Percentiles rank a stretch among this genome's conserved stretches.
Conservation (phyloP, 1,140 invertebrate genomes). For the Lethocerus indicus region DNA sequence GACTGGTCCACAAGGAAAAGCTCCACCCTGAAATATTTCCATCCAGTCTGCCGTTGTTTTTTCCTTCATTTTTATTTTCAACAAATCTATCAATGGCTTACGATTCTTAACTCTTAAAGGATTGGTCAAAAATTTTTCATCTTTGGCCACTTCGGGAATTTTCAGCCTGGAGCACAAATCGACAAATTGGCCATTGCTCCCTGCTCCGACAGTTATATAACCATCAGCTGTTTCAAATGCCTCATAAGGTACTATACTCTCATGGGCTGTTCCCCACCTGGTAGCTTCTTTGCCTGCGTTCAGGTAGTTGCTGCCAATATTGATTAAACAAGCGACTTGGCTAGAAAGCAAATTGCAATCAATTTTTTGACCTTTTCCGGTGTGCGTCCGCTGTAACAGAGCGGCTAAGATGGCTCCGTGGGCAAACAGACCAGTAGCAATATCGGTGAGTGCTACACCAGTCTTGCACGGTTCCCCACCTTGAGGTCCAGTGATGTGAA, state of each 20-base stretch:
- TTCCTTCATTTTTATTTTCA: slow-evolving; percentile 39
- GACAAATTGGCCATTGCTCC: slow-evolving; percentile 59
- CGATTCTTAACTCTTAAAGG: slow-evolving; percentile 57
- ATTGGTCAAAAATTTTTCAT: slow-evolving; percentile 56
- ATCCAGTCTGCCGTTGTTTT: slow-evolving; percentile 67
- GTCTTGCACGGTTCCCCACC: slow-evolving; percentile 77
- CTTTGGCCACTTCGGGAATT: slow-evolving; percentile 35
- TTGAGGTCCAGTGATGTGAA: slow-evolving; percentile 75
- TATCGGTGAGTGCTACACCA: slow-evolving; percentile 84
- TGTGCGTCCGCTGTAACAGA: slow-evolving; percentile 55
- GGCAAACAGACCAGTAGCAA: slow-evolving; percentile 84
- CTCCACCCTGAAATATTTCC: slow-evolving; percentile 44
- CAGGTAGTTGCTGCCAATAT: slow-evolving; percentile 79
- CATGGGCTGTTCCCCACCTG: slow-evolving; percentile 79
- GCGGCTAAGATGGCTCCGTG: slow-evolving; percentile 92
- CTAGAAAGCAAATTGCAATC: slow-evolving; percentile 88
- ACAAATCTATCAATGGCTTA: slow-evolving; percentile 40
- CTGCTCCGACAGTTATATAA: slow-evolving; percentile 68
- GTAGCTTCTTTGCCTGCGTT: slow-evolving; percentile 63
- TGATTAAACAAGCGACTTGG: slow-evolving; percentile 74
- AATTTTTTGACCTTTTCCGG: slow-evolving; percentile 77
- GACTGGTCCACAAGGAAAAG: slow-evolving; percentile 79
- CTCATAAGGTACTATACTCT: slow-evolving; percentile 90
- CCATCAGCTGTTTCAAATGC: slow-evolving; percentile 66
- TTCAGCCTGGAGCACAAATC: slow-evolving; percentile 47